Evolutionary conservation across 2,888 invertebrate species (phyloP), one percentile per base, ranked within the genome.

Genomic region (Acheta domesticus): DNA sequence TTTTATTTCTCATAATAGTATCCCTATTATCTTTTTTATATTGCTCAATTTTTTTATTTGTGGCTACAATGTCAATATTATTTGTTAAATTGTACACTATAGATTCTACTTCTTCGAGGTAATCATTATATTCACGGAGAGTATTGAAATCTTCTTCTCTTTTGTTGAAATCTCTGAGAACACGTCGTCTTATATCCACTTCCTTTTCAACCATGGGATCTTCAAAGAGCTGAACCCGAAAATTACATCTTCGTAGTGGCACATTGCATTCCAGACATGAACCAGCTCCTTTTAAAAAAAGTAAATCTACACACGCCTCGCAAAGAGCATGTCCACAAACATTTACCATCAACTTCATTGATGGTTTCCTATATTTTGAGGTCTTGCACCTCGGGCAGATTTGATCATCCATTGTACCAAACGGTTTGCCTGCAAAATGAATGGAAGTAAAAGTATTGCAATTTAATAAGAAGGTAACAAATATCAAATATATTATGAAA

Each of bases 271-370:
- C 96, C 0, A 97, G 97, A 85, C 99, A 99, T 0, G 94, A 91
- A 16, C 97, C 98, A 50, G 98, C 96, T 73, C 97, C 99, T 92
- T 99, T 97, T 21, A 97, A 90, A 88, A 99, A 99, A 49, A 99
- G 88, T 82, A 98, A 89, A 86, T 98, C 98, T 62, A 99, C 98
- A 88, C 99, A 99, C 86, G 94, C 97, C 88, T 98, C 98, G 88
- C 99, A 99, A 84, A 99, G 89, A 74, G 97, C 95, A 89, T 99
- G 99, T 49, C 99, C 99, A 88, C 99, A 99, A 80, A 96, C 93
- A 87, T 99, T 99, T 82, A 99, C 98, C 96, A 99, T 94, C 89
- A 99, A 91, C 86, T 97, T 97, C 79, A 99, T 87, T 0, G 96
- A 95, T 62, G 98, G 98, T 89, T 99, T 99, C 87, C 98, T 92